These are phyloP conservation scores for Macrosiphum euphorbiae DNA, from an alignment of 2,888 invertebrate genomes.

Conservation along the genomic window DNA sequence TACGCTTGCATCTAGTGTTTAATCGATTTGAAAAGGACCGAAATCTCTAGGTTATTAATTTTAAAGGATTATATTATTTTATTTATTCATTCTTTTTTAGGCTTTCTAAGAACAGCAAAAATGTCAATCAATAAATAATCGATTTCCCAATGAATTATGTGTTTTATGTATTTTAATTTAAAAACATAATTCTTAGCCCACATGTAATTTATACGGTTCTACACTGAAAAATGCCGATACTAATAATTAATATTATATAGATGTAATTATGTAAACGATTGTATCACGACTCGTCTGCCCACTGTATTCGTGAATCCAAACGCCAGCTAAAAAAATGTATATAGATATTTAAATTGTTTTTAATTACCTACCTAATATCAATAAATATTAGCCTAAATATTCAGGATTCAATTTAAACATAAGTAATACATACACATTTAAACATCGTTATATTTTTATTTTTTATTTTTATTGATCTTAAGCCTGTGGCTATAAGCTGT, in stretches of 20 bases:
- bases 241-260: background rate
- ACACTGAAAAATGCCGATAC: background rate
- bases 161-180: background rate
- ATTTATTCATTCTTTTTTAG: background rate
- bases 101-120: background rate
- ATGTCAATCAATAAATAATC: background rate
- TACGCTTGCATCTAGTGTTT: background rate
- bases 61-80: background rate
- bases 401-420: background rate
- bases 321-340: background rate
- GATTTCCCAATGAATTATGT: background rate
- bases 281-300: background rate
- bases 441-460: background rate
- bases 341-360: background rate
- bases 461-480: too few relatives aligned
- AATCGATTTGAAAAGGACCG: conserved; percentile 55
- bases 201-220: background rate
- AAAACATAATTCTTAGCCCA: background rate
- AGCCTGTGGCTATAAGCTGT: too few relatives aligned
- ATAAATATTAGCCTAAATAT: background rate
- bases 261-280: background rate
- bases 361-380: background rate
- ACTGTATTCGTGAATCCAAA: background rate
- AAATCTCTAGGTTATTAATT: conserved; percentile 41
- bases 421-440: background rate